Evolutionary conservation across 1,140 invertebrate genomes (phyloP), one percentile per base, ranked within the genome.

Genomic region (Penaeus indicus): DNA sequence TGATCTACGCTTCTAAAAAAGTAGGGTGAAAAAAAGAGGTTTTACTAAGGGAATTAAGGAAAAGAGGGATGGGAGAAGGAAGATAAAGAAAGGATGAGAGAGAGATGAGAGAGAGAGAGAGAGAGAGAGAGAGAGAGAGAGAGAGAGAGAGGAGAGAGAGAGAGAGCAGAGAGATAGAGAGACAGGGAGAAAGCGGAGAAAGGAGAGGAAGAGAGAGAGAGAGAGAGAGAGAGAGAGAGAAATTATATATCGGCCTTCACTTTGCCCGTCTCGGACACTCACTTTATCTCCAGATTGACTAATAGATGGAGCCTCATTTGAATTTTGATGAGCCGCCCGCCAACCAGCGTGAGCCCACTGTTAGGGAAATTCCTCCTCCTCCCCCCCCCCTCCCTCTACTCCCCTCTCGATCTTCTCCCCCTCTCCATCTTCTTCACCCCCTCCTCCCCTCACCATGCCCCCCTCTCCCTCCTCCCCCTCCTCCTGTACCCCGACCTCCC

Each of bases 221-320:
- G 47, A 47, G 47, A 47, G 47, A 47, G 47, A 47, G 47, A 47
- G 47, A 47, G 47, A 47, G 47, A 47, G 47, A 47, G 4, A 47
- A 47, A 47, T 47, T 47, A 47, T 47, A 47, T 47, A 47, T 47
- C 47, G 77, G 77, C 77, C 32, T 54, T 47, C 83, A 84, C 83
- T 88, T 82, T 75, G 83, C 75, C 85, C n/a, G 79, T 47, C 86
- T 47, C 79, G 86, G 78, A 88, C 86, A 81, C 86, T 64, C 86
- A 82, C 86, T 88, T 83, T 84, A 88, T 88, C 87, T 88, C 81
- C 67, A 82, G 80, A 88, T 88, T 88, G 87, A 88, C 87, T 88
- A 88, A 88, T 88, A 88, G 87, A 88, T 88, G 81, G 87, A 75
- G 25, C 25, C 87, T 88, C 87, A 88, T 88, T 88, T 88, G 87